Conservation (phyloP, 2,888 invertebrate species). For the Chymomyza fuscimana region DNA sequence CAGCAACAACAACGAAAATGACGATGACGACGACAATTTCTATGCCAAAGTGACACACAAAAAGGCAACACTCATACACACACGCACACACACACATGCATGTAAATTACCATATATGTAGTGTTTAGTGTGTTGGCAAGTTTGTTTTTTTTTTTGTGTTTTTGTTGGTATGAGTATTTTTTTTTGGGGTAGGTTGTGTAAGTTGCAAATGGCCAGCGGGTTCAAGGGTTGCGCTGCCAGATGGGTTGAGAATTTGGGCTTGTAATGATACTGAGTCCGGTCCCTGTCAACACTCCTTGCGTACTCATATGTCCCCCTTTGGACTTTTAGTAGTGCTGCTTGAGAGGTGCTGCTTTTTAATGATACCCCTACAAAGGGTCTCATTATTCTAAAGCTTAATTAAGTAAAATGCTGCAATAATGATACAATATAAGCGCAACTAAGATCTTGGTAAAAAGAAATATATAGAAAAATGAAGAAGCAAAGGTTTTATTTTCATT, state of each 20-base stretch:
- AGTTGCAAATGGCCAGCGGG: constrained; percentile 52
- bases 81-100: constrained; percentile 38
- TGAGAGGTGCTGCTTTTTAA: background rate
- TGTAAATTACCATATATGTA: constrained; percentile 64
- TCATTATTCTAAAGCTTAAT: too few relatives aligned
- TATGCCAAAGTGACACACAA: constrained; percentile 73
- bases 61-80: constrained; percentile 47
- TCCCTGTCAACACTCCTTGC: constrained; percentile 50
- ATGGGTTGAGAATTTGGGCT: background rate
- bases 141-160: constrained; percentile 10
- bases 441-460: too few relatives aligned
- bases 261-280: background rate
- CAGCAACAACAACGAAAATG: constrained; percentile 27
- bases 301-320: constrained; percentile 21
- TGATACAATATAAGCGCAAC: too few relatives aligned
- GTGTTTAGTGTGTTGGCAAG: background rate
- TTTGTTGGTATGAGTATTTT: constrained; percentile 4
- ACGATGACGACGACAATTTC: constrained; percentile 68
- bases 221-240: background rate
- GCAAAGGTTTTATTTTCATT: too few relatives aligned
- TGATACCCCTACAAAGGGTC: background rate
- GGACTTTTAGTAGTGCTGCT: background rate
- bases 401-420: too few relatives aligned
- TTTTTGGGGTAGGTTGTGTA: constrained; percentile 65
- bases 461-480: too few relatives aligned